Base-by-base conservation (phyloP, 2,888 invertebrate species). In the Acanthoscelides obtectus region DNA sequence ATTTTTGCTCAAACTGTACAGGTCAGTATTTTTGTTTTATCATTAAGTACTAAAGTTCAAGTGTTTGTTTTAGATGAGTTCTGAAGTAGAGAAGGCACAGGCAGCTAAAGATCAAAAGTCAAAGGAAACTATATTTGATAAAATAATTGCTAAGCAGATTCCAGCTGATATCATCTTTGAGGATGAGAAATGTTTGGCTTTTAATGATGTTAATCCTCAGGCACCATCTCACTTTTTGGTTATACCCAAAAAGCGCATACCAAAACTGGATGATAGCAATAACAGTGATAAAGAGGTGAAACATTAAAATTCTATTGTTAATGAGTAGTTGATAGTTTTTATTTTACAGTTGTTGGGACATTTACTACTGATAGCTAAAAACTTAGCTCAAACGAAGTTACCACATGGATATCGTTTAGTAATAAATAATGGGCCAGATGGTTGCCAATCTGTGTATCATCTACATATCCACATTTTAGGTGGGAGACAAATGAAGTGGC, bases 181-280 rank as follows among this genome's bases (percentile, higher is more conserved):
- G 83, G 95, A 95, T 86, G 92, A 94, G 0, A 83, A 89, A 81
- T 93, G 93, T 82, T 83, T 96, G 69, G 95, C 94, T 0, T 94
- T 96, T 84, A 91, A 93, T 79, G 95, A 96, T 84, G 86, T 94
- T 2, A 86, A 88, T 64, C 94, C 95, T 0, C 94, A 94, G 83
- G 95, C 95, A 0, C 95, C 95, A 0, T 89, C 90, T 0, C 96
- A 96, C 84, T 94, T 95, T 81, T 87, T 96, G 5, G 93, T 96
- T 4, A 93, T 96, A 75, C 95, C 95, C 0, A 94, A 93, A 83
- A 88, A 89, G 77, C 86, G 90, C 69, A 93, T 96, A 75, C 84
- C 90, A 0, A 88, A 88, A 81, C 82, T 95, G 64, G 88, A 89
- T 75, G 88, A 90, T 75, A 89, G 90, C 25, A 86, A 87, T 0